A percentile compares a stretch with the other conserved stretches of the same genome.
phyloP scores from a whole-genome alignment of 2,797 vertebrate species.

The Eulemur mongoz region DNA sequence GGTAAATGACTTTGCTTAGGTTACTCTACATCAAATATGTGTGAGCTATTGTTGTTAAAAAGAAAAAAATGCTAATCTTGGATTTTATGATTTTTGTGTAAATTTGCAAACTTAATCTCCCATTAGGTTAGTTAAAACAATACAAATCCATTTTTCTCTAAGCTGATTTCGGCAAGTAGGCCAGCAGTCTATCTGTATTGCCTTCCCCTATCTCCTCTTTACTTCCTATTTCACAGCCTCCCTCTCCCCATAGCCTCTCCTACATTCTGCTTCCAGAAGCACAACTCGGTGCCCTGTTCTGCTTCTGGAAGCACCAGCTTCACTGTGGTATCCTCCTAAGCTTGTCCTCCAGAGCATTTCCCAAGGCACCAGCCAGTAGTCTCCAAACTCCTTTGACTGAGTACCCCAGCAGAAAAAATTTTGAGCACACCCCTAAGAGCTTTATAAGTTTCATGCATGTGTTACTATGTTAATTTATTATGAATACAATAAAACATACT shows the following conservation, averaged over 20 bases:
- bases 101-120: conserved; percentile 52
- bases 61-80: not conserved
- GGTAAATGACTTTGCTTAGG: not conserved
- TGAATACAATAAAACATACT: not conserved
- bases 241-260: not conserved
- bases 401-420: not conserved
- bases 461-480: not conserved
- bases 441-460: not conserved
- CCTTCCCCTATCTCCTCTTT: not conserved
- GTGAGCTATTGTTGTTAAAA: not conserved
- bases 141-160: not conserved
- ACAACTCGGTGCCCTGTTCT: not conserved
- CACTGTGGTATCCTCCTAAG: not conserved
- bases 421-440: not conserved
- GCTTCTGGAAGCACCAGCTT: not conserved
- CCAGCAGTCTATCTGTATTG: not conserved
- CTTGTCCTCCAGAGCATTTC: not conserved
- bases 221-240: not conserved
- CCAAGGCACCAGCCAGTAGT: not conserved
- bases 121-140: conserved; percentile 45
- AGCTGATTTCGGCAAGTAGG: not conserved
- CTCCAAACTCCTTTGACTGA: not conserved
- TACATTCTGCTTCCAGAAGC: too few relatives aligned
- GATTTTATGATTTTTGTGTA: conserved; percentile 49
- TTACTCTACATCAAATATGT: not conserved